Base-by-base conservation (phyloP, 2,113 vertebrate genomes). In the Pomatostomus ruficeps region DNA sequence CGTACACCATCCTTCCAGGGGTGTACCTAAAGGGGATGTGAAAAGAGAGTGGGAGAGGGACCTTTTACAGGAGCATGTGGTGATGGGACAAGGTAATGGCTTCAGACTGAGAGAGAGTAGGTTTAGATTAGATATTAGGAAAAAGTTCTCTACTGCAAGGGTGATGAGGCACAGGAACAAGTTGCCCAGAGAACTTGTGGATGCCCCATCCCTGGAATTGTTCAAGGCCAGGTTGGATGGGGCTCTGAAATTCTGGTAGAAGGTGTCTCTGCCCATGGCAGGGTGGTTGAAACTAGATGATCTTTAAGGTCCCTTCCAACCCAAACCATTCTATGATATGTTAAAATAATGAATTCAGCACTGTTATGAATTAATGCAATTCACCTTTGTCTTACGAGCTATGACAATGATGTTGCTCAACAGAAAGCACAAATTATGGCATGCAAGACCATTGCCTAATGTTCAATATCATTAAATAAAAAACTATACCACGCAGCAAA, bases 381-480 rank as follows among this genome's bases (percentile, higher is more conserved):
- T 93, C 70, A 65, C 35, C 42, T 73, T 88, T 83, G 43, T 67
- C 45, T 93, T 74, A 86, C 82, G 84, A 93, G 26, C 73, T 86
- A 43, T 90, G 75, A 79, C 63, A 71, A 26, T 80, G 75, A 74
- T 84, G 55, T 95, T 96, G 79, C 94, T 93, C 80, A 95, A 95
- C 80, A 88, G 54, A 94, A 93, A 71, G 82, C 91, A n/a, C 52
- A 95, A 95, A 97, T 95, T 96, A 95, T 94, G 95, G 89, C 58
- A 81, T 93, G 91, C 88, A 93, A 91, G 65, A 57, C 85, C 86
- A 90, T 95, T 96, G 91, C 95, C 74, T 93, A 97, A 96, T 2
- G 9, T 96, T 95, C 91, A 93, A 89, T 96, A 95, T 96, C 79
- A 95, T 97, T 96, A 96, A 97, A 93, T 92, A 92, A 92, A 91